Evolutionary conservation across 2,888 invertebrate genomes (phyloP).

Genomic region (Caenorhabditis sp.): DNA sequence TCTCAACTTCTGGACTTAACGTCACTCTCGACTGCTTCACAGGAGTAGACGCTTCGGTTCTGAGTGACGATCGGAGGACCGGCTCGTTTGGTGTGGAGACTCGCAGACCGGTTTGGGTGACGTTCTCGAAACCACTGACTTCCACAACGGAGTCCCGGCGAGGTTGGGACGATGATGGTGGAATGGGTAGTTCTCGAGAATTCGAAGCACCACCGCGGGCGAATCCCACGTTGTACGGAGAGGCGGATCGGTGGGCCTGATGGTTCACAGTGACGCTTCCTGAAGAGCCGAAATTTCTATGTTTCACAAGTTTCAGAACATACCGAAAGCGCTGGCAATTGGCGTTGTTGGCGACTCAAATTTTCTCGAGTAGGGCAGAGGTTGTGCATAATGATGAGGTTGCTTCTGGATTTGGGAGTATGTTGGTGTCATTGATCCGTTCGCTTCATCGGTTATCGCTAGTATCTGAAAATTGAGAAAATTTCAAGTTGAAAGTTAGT

Average conservation of each 20-base stretch:
- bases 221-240: constrained; percentile 52
- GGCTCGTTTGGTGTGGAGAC: constrained; percentile 44
- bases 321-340: constrained; percentile 59
- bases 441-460: constrained; percentile 71
- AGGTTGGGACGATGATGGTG: constrained; percentile 29
- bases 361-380: constrained; percentile 50
- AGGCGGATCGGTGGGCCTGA: constrained; percentile 39
- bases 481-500: not conserved
- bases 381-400: constrained; percentile 66
- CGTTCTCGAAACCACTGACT: constrained; percentile 53
- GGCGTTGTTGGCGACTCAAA: constrained; percentile 30
- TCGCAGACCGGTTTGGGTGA: constrained; percentile 43
- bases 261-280: constrained; percentile 57
- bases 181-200: constrained; percentile 23
- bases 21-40: constrained; percentile 59
- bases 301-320: constrained; percentile 5
- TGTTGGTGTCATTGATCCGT: constrained; percentile 42
- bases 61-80: constrained; percentile 45
- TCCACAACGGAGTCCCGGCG: constrained; percentile 61
- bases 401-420: constrained; percentile 53
- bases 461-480: constrained; percentile 65
- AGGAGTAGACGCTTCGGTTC: constrained; percentile 48
- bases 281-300: too few species aligned
- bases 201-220: not conserved
- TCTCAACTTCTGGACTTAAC: constrained; percentile 70